Percentiles rank a stretch among this genome's conserved stretches.
These are phyloP conservation scores for Leucoma salicis DNA, from an alignment of 2,888 invertebrate species.

Conservation along the genomic window DNA sequence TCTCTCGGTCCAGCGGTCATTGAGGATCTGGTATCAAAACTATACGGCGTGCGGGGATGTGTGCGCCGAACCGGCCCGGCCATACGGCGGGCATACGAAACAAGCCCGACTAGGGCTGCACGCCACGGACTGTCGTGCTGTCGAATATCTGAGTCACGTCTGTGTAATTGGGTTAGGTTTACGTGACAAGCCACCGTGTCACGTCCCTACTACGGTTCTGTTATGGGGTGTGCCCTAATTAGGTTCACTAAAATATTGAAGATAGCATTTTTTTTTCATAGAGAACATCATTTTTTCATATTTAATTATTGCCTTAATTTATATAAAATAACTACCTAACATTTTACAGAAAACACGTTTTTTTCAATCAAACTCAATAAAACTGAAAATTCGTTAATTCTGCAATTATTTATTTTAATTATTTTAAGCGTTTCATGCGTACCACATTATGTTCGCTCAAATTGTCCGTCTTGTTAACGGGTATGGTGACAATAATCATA, in stretches of 20 bases:
- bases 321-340: neutral
- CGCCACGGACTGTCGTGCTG: constrained; percentile 47
- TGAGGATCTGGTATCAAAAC: constrained; percentile 78
- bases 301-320: neutral
- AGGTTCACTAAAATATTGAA: constrained; percentile 53
- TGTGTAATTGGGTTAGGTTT: constrained; percentile 78
- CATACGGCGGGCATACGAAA: constrained; percentile 74
- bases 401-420: no score
- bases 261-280: neutral
- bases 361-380: neutral
- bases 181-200: constrained; percentile 68
- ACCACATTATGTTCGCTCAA: constrained; percentile 4
- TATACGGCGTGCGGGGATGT: constrained; percentile 65
- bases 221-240: constrained; percentile 72
- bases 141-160: constrained; percentile 72
- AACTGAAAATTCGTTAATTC: neutral
- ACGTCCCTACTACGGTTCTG: constrained; percentile 54
- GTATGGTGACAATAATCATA: constrained; percentile 10
- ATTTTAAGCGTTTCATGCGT: no score
- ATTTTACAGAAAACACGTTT: neutral
- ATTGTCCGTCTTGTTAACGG: constrained; percentile 1
- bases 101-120: constrained; percentile 51
- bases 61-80: constrained; percentile 73
- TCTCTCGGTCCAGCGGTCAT: constrained; percentile 85
- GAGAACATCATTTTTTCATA: neutral